phyloP scores from a whole-genome alignment of 2,797 vertebrate species.

The Acipenser ruthenus region DNA sequence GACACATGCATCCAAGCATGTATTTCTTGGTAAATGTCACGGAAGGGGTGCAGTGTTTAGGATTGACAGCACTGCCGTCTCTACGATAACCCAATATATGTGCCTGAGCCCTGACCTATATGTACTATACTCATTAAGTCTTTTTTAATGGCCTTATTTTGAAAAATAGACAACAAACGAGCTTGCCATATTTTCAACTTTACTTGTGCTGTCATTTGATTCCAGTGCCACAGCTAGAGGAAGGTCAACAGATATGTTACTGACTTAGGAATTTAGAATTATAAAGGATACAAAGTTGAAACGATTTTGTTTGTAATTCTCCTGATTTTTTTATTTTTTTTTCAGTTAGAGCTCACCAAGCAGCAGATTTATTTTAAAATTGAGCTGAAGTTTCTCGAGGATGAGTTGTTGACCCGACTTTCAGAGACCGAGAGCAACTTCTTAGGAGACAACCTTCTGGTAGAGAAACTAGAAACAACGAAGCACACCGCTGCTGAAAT shows the following conservation, averaged over 20 bases:
- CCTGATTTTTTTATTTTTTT: background rate
- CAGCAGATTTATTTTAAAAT: constrained; percentile 79
- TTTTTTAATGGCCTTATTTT: too few relatives aligned
- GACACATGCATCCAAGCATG: too few relatives aligned
- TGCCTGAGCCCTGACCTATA: too few relatives aligned
- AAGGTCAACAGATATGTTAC: too few relatives aligned
- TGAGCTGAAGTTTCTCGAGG: constrained; percentile 71
- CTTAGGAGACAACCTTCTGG: constrained; percentile 55
- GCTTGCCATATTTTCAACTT: too few relatives aligned
- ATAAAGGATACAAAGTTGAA: background rate
- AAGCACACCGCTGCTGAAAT: constrained; percentile 67
- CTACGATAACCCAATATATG: too few relatives aligned
- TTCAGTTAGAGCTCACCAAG: constrained; percentile 63
- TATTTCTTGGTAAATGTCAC: too few relatives aligned
- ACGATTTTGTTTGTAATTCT: background rate
- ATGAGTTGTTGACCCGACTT: constrained; percentile 60
- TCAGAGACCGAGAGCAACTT: constrained; percentile 66
- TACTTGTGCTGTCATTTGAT: too few relatives aligned
- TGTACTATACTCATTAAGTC: background rate
- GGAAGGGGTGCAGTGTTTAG: too few relatives aligned
- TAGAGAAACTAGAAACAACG: constrained; percentile 71
- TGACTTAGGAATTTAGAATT: background rate
- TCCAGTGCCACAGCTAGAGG: too few relatives aligned
- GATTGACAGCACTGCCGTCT: too few relatives aligned
- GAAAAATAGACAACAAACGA: too few relatives aligned